Conservation (phyloP, 2,888 invertebrate genomes). For the Ormyrus pomaceus region DNA sequence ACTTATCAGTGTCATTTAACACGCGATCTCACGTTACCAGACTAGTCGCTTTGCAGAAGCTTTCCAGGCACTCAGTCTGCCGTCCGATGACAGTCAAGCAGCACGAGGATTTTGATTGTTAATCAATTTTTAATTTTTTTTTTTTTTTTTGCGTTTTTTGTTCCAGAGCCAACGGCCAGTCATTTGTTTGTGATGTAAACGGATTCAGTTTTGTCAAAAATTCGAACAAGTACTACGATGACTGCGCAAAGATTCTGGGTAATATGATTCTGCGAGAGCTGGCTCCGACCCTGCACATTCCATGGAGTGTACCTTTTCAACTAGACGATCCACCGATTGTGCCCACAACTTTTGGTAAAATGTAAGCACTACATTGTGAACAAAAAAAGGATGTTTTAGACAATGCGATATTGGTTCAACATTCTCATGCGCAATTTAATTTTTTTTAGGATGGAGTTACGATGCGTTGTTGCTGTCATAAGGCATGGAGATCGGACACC, state of each 20-base stretch:
- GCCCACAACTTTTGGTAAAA: slow-evolving; percentile 98
- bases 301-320: slow-evolving; percentile 98
- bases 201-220: slow-evolving; percentile 99
- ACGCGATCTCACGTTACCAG: slow-evolving; percentile 42
- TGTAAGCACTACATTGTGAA: slow-evolving; percentile 77
- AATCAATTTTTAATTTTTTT: slow-evolving; percentile 67
- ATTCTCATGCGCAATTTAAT: slow-evolving; percentile 5
- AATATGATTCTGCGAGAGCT: slow-evolving; percentile 97
- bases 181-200: slow-evolving; percentile 99
- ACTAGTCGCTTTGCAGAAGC: neutral
- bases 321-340: slow-evolving; percentile 99
- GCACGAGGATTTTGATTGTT: neutral
- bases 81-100: neutral
- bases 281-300: slow-evolving; percentile 96
- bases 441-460: slow-evolving; percentile 82
- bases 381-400: neutral
- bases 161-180: slow-evolving; percentile 95
- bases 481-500: slow-evolving; percentile 99
- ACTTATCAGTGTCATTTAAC: slow-evolving; percentile 48
- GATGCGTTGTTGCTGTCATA: slow-evolving; percentile 98
- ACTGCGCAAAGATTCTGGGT: slow-evolving; percentile 98
- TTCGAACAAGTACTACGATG: slow-evolving; percentile 99
- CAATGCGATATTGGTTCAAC: neutral
- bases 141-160: neutral
- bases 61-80: slow-evolving; percentile 3